These are phyloP conservation scores for Mythimna impura DNA, from an alignment of 2,888 invertebrate species.

Conservation along the genomic window DNA sequence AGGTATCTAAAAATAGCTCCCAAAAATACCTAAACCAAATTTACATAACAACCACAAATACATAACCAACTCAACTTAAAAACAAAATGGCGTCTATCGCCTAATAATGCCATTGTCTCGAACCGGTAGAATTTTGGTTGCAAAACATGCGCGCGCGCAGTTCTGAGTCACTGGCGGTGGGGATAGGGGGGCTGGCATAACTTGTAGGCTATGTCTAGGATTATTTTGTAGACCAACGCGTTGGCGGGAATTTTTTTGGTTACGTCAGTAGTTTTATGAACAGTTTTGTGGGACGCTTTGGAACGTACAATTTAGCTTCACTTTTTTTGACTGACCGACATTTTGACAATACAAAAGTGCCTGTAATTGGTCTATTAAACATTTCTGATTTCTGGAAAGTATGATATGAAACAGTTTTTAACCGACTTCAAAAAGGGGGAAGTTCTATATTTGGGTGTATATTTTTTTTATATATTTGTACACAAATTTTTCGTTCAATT, in stretches of 20 bases:
- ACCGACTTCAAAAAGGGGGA: no score
- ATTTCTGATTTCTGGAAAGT: no score
- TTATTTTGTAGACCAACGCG: conserved; percentile 63
- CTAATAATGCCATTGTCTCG: conserved; percentile 89
- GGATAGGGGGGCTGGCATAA: conserved; percentile 57
- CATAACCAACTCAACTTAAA: conserved; percentile 65
- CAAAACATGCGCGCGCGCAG: conserved; percentile 86
- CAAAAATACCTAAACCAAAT: conserved; percentile 52
- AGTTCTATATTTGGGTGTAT: no score
- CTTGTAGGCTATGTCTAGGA: conserved; percentile 57
- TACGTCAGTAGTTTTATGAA: conserved; percentile 30
- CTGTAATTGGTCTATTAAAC: no score
- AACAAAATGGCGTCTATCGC: conserved; percentile 86
- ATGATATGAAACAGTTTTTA: background rate
- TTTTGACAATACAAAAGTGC: no score
- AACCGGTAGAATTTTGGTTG: conserved; percentile 90
- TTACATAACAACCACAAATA: conserved; percentile 42
- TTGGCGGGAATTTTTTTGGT: conserved; percentile 63
- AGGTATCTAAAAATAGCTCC: conserved; percentile 28
- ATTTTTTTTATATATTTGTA: no score
- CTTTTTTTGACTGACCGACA: no score
- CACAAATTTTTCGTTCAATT: no score
- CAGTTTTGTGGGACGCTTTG: background rate
- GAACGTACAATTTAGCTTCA: no score
- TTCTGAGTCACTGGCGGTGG: conserved; percentile 80